Evolutionary conservation across 2,888 invertebrate species (phyloP).

Genomic region (Kryphioiulus occultus): DNA sequence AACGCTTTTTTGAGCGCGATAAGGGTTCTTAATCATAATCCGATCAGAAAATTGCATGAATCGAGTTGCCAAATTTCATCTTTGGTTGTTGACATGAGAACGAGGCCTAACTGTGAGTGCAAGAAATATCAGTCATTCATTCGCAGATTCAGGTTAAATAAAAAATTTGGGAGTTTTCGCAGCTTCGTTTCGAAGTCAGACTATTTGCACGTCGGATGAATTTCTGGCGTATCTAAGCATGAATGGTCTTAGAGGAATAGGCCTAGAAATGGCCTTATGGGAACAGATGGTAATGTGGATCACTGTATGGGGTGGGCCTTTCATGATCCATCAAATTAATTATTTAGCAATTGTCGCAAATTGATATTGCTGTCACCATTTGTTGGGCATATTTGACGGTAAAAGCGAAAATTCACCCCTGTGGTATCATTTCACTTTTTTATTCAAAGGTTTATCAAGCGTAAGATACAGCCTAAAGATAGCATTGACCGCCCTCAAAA

Average conservation of each 20-base stretch:
- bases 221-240: not conserved
- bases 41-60: not conserved
- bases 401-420: not conserved
- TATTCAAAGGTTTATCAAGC: not conserved
- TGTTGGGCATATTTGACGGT: not conserved
- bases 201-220: not conserved
- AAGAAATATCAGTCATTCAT: not conserved
- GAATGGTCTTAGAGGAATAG: not conserved
- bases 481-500: constrained; percentile 18
- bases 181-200: not conserved
- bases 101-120: not conserved
- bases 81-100: constrained; percentile 30
- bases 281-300: constrained; percentile 8
- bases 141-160: not conserved
- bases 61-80: not conserved
- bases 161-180: not conserved
- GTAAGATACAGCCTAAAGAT: constrained; percentile 14
- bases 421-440: not conserved
- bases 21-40: not conserved
- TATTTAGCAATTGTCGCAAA: not conserved
- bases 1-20: not conserved
- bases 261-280: not conserved
- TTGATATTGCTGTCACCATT: not conserved
- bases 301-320: not conserved
- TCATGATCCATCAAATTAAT: not conserved